Percentiles rank a stretch among this genome's conserved stretches.
phyloP scores from a whole-genome alignment of 2,888 invertebrate species.

The Heteromyza rotundicornis region DNA sequence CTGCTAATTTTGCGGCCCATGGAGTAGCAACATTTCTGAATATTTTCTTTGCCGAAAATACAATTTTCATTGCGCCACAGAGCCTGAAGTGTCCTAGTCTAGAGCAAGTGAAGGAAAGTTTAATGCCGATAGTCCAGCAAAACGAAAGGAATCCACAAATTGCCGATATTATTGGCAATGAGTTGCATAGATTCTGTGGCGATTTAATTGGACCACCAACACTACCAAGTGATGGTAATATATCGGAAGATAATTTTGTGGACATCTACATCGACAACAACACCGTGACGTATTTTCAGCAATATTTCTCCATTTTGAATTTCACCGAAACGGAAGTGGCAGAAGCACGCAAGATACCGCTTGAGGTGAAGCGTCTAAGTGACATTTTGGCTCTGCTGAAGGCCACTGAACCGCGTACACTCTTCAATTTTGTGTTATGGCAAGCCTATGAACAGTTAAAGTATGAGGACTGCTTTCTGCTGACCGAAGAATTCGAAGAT shows the following conservation, averaged over 20 bases:
- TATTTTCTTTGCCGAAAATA: constrained; percentile 51
- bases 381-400: constrained; percentile 39
- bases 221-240: background rate
- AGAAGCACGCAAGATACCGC: constrained; percentile 42
- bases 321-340: constrained; percentile 43
- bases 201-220: constrained; percentile 32
- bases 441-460: constrained; percentile 41
- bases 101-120: constrained; percentile 30
- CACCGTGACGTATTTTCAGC: constrained; percentile 34
- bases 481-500: constrained; percentile 49
- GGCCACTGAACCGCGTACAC: constrained; percentile 46
- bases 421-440: constrained; percentile 56
- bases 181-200: constrained; percentile 48
- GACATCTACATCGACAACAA: constrained; percentile 30
- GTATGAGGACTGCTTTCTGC: constrained; percentile 42
- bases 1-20: constrained; percentile 49
- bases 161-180: constrained; percentile 45
- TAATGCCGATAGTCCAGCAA: constrained; percentile 33
- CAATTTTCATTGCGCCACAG: constrained; percentile 48
- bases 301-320: constrained; percentile 38
- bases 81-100: constrained; percentile 42
- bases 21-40: constrained; percentile 48
- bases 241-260: background rate
- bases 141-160: constrained; percentile 43
- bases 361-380: constrained; percentile 39